phyloP scores from a whole-genome alignment of 1,140 invertebrate genomes.

The Drosophila chauvacae region DNA sequence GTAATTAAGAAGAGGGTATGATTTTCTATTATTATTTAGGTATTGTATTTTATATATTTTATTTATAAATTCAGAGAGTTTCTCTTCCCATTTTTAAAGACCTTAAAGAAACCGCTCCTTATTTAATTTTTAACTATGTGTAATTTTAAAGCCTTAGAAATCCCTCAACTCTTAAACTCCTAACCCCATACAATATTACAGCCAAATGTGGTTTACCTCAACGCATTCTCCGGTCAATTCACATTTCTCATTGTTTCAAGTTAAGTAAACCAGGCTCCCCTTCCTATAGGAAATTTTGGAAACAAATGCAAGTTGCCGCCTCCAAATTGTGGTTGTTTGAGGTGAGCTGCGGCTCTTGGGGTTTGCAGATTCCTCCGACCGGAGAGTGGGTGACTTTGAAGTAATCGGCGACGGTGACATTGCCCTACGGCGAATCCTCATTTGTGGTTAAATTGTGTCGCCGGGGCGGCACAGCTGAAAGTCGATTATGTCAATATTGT shows the following conservation, averaged over 20 bases:
- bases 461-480: constrained; percentile 68
- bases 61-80: not conserved
- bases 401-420: constrained; percentile 58
- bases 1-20: not conserved
- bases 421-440: constrained; percentile 76
- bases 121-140: not conserved
- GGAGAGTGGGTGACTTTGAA: constrained; percentile 59
- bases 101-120: not conserved
- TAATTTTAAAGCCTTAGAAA: not conserved
- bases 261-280: constrained; percentile 23
- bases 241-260: constrained; percentile 63
- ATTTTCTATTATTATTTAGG: too few relatives aligned
- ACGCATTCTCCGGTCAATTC: constrained; percentile 44
- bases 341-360: constrained; percentile 6
- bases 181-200: not conserved
- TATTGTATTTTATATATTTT: not conserved
- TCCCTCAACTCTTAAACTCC: not conserved
- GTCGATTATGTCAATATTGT: constrained; percentile 83
- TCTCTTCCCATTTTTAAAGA: not conserved
- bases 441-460: constrained; percentile 80
- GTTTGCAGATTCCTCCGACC: not conserved
- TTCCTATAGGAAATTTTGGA: constrained; percentile 6
- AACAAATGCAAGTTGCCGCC: constrained; percentile 33
- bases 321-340: constrained; percentile 32
- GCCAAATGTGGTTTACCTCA: constrained; percentile 27